phyloP scores from a whole-genome alignment of 53 echinoderm and acorn worm species.

The Patiria pectinifera region DNA sequence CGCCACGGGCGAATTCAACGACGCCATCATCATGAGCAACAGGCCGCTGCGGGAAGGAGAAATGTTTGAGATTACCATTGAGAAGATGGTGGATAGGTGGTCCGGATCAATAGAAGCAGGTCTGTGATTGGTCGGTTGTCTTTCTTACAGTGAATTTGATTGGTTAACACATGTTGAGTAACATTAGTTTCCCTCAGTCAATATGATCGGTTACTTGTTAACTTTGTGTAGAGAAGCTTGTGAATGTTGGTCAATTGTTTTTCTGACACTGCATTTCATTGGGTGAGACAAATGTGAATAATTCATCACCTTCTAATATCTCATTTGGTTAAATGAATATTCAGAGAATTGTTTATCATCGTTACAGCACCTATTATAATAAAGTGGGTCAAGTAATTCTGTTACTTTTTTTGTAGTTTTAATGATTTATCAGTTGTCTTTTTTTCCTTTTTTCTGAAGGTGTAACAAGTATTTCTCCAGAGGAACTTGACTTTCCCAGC shows the following conservation, averaged over 20 bases:
- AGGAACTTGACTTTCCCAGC: constrained; percentile 90
- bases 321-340: neutral
- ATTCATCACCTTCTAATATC: neutral
- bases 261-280: no score
- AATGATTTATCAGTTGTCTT: neutral
- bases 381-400: no score
- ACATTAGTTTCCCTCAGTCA: no score
- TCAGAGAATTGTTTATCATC: neutral
- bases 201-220: neutral
- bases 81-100: constrained; percentile 98
- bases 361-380: neutral
- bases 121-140: constrained; percentile 46
- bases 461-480: constrained; percentile 83
- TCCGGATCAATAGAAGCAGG: constrained; percentile 97
- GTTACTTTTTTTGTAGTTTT: no score
- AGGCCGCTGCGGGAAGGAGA: constrained; percentile 83
- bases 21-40: constrained; percentile 89
- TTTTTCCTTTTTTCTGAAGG: constrained; percentile 45
- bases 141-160: neutral
- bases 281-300: neutral
- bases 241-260: no score
- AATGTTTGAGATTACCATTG: constrained; percentile 83
- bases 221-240: neutral
- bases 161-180: neutral
- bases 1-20: constrained; percentile 94